Percentiles rank a stretch among this genome's conserved stretches.
These are phyloP conservation scores for Epizoanthus ramosus DNA, from an alignment of 92 coral and sea anemone species.

Conservation along the genomic window DNA sequence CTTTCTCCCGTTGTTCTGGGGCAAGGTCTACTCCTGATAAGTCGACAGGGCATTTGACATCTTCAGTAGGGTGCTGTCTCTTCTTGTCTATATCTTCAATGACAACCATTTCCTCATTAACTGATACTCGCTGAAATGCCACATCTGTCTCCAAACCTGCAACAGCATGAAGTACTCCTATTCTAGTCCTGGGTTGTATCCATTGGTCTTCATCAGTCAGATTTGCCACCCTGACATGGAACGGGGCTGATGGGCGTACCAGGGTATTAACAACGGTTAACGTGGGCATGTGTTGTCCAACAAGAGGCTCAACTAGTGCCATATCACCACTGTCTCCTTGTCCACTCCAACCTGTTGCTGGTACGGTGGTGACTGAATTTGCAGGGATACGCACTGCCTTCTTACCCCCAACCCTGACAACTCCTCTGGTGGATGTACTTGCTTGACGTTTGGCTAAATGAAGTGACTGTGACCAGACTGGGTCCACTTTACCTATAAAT, in stretches of 20 bases:
- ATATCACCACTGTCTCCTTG: constrained; percentile 1
- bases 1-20: too few relatives aligned
- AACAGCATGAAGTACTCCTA: background rate
- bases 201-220: constrained; percentile 45
- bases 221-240: constrained; percentile 66
- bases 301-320: constrained; percentile 63
- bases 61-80: too few relatives aligned
- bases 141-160: too few relatives aligned
- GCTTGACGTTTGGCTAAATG: constrained; percentile 25
- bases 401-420: constrained; percentile 58
- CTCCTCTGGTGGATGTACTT: constrained; percentile 42
- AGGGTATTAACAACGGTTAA: constrained; percentile 53
- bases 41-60: too few relatives aligned
- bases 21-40: too few relatives aligned
- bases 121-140: too few relatives aligned
- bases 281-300: constrained; percentile 32
- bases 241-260: constrained; percentile 27
- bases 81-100: too few relatives aligned
- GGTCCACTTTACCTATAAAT: background rate
- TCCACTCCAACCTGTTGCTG: constrained; percentile 54
- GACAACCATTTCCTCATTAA: too few relatives aligned
- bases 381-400: constrained; percentile 50
- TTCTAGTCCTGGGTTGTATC: constrained; percentile 26
- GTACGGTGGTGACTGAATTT: constrained; percentile 60
- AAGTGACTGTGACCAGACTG: constrained; percentile 51